Evolutionary conservation across 2,888 invertebrate genomes (phyloP).

Genomic region (Masnerella sp.): DNA sequence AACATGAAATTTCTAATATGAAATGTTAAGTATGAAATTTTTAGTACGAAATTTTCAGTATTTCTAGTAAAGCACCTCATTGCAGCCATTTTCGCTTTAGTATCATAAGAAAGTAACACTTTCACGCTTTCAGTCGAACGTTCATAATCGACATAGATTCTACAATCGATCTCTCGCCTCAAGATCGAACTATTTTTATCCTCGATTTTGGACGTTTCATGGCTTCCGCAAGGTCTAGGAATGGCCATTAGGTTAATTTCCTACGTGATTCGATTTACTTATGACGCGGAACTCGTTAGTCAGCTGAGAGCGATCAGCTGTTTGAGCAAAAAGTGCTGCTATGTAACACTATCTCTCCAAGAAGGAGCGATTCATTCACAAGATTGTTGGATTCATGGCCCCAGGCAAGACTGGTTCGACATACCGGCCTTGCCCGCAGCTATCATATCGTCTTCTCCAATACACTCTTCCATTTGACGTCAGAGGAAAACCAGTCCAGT

Average conservation of each 20-base stretch:
- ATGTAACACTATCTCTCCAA: conserved; percentile 59
- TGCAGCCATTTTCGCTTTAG: conserved; percentile 1
- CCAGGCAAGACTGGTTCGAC: conserved; percentile 70
- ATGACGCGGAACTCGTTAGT: conserved; percentile 25
- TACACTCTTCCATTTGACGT: conserved; percentile 2
- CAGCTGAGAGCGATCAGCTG: conserved; percentile 46
- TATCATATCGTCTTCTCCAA: too few species aligned
- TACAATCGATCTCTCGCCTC: too few species aligned
- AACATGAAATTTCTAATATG: too few species aligned
- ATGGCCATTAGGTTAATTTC: too few species aligned
- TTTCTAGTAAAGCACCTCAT: too few species aligned
- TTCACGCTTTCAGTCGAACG: conserved; percentile 19
- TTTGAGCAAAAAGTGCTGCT: conserved; percentile 43
- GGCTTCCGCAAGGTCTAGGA: too few species aligned
- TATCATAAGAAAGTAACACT: conserved; percentile 30
- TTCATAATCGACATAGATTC: conserved; percentile 10
- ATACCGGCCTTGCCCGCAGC: conserved; percentile 74
- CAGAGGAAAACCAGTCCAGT: background rate
- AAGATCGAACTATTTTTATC: too few species aligned
- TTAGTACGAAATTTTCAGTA: too few species aligned
- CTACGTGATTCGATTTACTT: too few species aligned
- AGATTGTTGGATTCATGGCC: conserved; percentile 68
- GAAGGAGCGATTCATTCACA: conserved; percentile 71
- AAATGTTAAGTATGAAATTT: too few species aligned
- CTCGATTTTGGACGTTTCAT: too few species aligned